These are phyloP conservation scores for Camarhynchus parvulus DNA, from an alignment of 2,113 vertebrate genomes.

Conservation along the genomic window DNA sequence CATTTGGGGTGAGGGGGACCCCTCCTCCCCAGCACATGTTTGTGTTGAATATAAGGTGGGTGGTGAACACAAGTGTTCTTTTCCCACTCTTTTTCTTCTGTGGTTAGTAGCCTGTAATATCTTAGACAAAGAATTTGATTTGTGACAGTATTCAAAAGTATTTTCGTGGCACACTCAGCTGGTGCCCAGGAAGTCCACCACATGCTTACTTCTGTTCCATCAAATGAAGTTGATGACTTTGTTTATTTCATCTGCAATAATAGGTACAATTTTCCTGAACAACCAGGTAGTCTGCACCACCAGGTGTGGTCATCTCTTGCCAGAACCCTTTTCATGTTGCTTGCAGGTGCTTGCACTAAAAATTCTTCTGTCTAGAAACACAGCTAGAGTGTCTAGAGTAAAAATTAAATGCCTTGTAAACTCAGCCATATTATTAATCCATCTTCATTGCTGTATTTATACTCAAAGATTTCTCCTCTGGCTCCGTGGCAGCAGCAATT, in stretches of 20 bases:
- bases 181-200: background rate
- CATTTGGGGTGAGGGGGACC: background rate
- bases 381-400: background rate
- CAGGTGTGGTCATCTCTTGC: background rate
- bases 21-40: accelerated
- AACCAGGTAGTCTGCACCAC: background rate
- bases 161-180: background rate
- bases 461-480: background rate
- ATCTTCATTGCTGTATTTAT: background rate
- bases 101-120: background rate
- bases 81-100: background rate
- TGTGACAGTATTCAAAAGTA: background rate
- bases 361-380: background rate
- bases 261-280: background rate
- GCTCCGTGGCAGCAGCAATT: background rate
- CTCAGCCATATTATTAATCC: background rate
- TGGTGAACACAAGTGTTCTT: background rate
- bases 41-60: background rate
- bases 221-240: background rate
- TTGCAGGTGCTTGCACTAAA: background rate
- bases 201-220: background rate
- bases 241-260: background rate
- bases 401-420: background rate
- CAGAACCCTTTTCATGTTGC: background rate
- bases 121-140: background rate